These are phyloP conservation scores for Pyrocephalus nanus DNA, from an alignment of 2,797 vertebrate genomes.

Conservation along the genomic window DNA sequence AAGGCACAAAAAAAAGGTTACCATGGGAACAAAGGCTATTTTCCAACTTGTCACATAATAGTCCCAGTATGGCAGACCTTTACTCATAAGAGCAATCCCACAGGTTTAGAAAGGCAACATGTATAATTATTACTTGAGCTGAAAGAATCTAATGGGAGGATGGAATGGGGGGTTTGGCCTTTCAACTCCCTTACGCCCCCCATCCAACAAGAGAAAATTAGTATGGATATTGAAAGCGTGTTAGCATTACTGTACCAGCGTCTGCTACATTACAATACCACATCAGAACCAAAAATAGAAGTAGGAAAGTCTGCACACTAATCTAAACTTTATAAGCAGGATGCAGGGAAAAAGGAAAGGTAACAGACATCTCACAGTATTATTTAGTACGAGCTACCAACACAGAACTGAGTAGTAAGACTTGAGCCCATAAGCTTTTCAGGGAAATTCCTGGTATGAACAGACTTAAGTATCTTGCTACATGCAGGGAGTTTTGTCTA, in stretches of 20 bases:
- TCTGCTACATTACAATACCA: background rate
- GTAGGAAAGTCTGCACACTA: background rate
- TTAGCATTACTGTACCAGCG: background rate
- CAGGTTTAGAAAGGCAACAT: constrained; percentile 5
- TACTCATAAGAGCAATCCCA: constrained; percentile 51
- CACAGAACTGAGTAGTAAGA: background rate
- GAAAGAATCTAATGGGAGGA: background rate
- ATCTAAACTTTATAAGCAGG: background rate
- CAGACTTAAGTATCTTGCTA: background rate
- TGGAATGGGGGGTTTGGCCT: background rate
- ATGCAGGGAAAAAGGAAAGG: accelerated
- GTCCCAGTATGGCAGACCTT: constrained; percentile 57
- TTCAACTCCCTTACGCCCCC: background rate
- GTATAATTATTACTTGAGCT: constrained; percentile 12
- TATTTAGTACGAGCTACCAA: background rate
- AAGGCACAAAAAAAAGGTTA: constrained; percentile 63
- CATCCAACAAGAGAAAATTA: background rate
- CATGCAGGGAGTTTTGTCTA: accelerated
- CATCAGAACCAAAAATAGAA: background rate
- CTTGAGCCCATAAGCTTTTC: background rate
- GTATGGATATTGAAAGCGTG: background rate
- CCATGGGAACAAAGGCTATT: constrained; percentile 68
- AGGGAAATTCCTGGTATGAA: background rate
- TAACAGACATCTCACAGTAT: background rate
- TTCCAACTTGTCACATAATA: constrained; percentile 67